Evolutionary conservation across 2,888 invertebrate species (phyloP), one percentile per base, ranked within the genome.

Genomic region (Rhingia campestris): DNA sequence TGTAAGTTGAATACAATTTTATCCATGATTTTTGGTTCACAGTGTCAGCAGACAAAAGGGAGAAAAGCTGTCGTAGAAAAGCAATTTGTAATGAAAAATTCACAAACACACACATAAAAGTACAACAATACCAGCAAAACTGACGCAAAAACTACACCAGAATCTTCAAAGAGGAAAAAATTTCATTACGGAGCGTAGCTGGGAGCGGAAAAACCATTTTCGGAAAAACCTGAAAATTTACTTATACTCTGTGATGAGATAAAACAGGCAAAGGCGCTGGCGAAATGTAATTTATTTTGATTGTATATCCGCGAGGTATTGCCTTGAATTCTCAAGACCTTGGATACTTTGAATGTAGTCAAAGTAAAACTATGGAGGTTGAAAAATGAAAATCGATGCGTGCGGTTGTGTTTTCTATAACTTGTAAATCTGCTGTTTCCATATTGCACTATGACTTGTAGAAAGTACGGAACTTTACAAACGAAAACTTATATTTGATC

Each of bases 151-250:
- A 59, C 56, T n/a, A 58, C 49, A 51, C 22, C 63, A 59, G 7
- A 49, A 66, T 33, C 53, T 43, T 79, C 73, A 66, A 73, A 73
- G 73, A 12, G 58, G 39, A 72, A 22, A n/a, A 73, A 79, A 58
- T 61, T 73, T 79, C 73, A 79, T 79, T 79, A 73, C 45, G 53
- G 41, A 58, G 58, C 59, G 33, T 43, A 35, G 79, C 79, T 64
- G 9, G 5, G 4, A 53, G 79, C 73, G n/a, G 7, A 37, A 32
- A 51, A 47, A 14, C 37, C 35, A 7, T 35, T 69, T 75, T 77
- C 63, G 56, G 59, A 45, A 59, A 45, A 73, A 61, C 64, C 43
- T 37, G 45, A 66, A 73, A 79, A 79, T 72, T 79, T 72, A 72
- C 64, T 79, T 79, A 66, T 59, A 37, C 22, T 43, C 30, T 4